Evolutionary conservation across 2,888 invertebrate species (phyloP).

Genomic region (Mylabris sibirica): DNA sequence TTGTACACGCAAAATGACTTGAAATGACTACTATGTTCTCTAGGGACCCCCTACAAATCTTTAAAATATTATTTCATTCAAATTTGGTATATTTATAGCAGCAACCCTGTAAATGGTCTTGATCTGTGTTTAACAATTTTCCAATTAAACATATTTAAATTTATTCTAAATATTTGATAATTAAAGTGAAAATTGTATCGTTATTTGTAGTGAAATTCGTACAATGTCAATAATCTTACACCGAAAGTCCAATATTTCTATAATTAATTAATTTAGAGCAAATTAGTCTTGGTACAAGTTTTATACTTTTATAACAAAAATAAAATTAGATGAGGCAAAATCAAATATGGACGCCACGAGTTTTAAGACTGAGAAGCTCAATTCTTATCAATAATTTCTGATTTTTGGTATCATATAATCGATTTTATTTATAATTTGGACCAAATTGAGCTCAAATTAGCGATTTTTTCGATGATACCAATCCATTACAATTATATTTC

Average conservation of each 20-base stretch:
- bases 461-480: background rate
- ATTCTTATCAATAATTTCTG: slow-evolving; percentile 22
- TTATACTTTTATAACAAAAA: slow-evolving; percentile 50
- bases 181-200: background rate
- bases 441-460: slow-evolving; percentile 12
- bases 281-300: slow-evolving; percentile 45
- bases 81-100: too few relatives aligned
- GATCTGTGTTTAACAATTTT: background rate
- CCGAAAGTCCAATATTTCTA: background rate
- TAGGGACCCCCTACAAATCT: too few relatives aligned
- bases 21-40: too few relatives aligned
- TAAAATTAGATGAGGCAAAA: background rate
- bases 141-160: background rate
- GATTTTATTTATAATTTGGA: background rate
- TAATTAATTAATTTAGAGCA: slow-evolving; percentile 20
- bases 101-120: background rate
- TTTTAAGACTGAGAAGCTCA: slow-evolving; percentile 33
- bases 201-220: slow-evolving; percentile 1
- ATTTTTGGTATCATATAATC: background rate
- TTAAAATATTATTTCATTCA: too few relatives aligned
- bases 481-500: background rate
- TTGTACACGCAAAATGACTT: too few relatives aligned
- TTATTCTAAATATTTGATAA: background rate
- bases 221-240: slow-evolving; percentile 6
- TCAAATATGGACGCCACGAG: slow-evolving; percentile 21